Base-by-base conservation (phyloP, 2,113 vertebrate species). In the Xenus cinereus region DNA sequence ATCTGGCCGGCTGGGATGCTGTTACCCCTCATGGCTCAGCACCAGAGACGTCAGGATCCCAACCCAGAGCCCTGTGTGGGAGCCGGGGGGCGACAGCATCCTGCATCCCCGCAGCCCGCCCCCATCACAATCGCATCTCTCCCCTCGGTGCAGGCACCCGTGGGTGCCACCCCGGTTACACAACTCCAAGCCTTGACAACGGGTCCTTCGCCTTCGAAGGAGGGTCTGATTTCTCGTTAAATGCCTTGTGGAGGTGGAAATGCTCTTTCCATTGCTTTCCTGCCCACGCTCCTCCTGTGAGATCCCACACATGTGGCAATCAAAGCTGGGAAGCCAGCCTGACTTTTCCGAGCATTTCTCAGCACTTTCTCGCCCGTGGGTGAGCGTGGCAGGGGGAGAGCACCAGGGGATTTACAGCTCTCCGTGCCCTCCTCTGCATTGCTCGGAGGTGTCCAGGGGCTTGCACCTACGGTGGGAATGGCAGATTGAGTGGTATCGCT, bases 251-350 rank as follows among this genome's bases (percentile, higher is more conserved):
- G 93, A 80, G 95, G 93, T 92, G 85, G 92, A 28, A 88, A 8
- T 21, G 75, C 96, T 93, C 75, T 75, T 94, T 63, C 75, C 95
- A 23, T 41, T 5, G 41, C 90, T 41, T 14, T 33, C 19, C 88
- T 77, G 82, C 96, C 95, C 90, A 95, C 93, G 21, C 41, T 90
- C 93, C 93, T 95, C 95, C 90, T 93, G 95, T 93, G 93, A 12
- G 41, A 51, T 90, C 96, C 95, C 95, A 94, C 93, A 9, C 85
- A 72, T 5, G 56, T 96, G 93, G 96, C 96, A 96, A 92, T 94
- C 95, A 94, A 80, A 90, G 68, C 75, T 17, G 2, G 54, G 75
- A 56, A 87, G 22, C 11, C 90, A 96, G 82, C 78, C 62, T 53
- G 35, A 28, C 87, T 89, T 54, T 43, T 6, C 41, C 1, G 0